Evolutionary conservation across 2,797 vertebrate species (phyloP).

Genomic region (Tachyglossus aculeatus): DNA sequence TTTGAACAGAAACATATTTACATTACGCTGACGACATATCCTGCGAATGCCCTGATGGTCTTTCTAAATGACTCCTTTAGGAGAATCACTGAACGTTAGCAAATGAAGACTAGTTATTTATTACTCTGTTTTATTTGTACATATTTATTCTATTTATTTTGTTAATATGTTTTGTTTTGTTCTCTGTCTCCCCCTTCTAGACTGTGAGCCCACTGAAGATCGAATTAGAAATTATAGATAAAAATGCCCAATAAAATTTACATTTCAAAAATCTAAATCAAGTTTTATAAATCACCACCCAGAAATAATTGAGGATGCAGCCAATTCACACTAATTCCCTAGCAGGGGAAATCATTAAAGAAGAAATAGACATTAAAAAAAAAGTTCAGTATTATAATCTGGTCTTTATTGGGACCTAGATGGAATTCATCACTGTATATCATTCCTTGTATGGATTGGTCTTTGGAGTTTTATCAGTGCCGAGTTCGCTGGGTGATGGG

Average conservation of each 20-base stretch:
- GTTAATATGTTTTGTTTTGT: too few relatives aligned
- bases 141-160: too few relatives aligned
- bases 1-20: slow-evolving; percentile 17
- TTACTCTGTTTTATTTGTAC: too few relatives aligned
- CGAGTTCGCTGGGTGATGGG: too few relatives aligned
- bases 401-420: slow-evolving; percentile 56
- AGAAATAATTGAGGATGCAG: slow-evolving; percentile 51
- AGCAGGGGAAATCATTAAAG: slow-evolving; percentile 48
- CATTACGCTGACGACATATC: slow-evolving; percentile 27
- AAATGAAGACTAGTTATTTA: slow-evolving; percentile 12
- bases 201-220: too few relatives aligned
- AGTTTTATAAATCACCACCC: slow-evolving; percentile 59
- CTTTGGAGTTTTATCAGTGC: too few relatives aligned
- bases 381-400: slow-evolving; percentile 39
- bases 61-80: slow-evolving; percentile 29
- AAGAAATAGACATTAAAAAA: slow-evolving; percentile 51
- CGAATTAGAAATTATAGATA: slow-evolving; percentile 16
- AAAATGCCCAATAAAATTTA: slow-evolving; percentile 57
- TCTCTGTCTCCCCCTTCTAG: too few relatives aligned
- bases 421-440: slow-evolving; percentile 54
- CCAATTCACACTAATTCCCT: slow-evolving; percentile 63
- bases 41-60: slow-evolving; percentile 16
- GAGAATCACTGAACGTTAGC: slow-evolving; percentile 45
- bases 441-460: too few relatives aligned
- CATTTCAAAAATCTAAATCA: slow-evolving; percentile 30